A percentile compares a stretch with the other conserved stretches of the same genome.
Evolutionary conservation across 2,888 invertebrate species (phyloP).

Genomic region (Salticus scenicus): DNA sequence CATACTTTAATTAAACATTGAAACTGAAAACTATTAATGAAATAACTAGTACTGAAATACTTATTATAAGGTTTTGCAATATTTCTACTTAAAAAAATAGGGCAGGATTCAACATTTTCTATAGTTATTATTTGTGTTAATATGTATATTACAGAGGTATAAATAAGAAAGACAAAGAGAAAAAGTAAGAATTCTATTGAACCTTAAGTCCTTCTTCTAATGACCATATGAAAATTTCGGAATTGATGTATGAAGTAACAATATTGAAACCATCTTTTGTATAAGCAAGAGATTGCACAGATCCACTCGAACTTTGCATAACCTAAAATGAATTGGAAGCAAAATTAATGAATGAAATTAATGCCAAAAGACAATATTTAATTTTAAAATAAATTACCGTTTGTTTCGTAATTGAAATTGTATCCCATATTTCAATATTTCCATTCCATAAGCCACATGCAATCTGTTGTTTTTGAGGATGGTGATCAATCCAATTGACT

Average conservation of each 20-base stretch:
- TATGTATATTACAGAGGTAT: too few relatives aligned
- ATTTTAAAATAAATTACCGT: slow-evolving; percentile 49
- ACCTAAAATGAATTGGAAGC: slow-evolving; percentile 22
- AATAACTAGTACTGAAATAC: too few relatives aligned
- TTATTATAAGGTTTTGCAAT: too few relatives aligned
- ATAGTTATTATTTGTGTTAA: too few relatives aligned
- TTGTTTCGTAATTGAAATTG: slow-evolving; percentile 55
- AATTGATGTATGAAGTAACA: slow-evolving; percentile 45
- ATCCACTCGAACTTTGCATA: slow-evolving; percentile 17
- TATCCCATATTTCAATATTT: slow-evolving; percentile 69
- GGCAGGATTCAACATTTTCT: too few relatives aligned
- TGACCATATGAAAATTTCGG: slow-evolving; percentile 57
- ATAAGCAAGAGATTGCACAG: slow-evolving; percentile 51
- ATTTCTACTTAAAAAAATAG: too few relatives aligned
- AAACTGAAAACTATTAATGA: too few relatives aligned
- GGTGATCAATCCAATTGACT: slow-evolving; percentile 68
- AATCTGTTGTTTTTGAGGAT: slow-evolving; percentile 57
- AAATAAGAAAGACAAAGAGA: too few relatives aligned
- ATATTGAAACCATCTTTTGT: slow-evolving; percentile 47
- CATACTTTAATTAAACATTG: too few relatives aligned
- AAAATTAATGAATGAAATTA: too few relatives aligned
- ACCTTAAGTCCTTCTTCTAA: slow-evolving; percentile 52
- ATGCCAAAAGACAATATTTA: slow-evolving; percentile 10
- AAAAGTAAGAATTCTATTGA: too few relatives aligned
- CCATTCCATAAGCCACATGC: slow-evolving; percentile 70